Conservation (phyloP, 2,113 vertebrate genomes). For the Gambusia holbrooki region DNA sequence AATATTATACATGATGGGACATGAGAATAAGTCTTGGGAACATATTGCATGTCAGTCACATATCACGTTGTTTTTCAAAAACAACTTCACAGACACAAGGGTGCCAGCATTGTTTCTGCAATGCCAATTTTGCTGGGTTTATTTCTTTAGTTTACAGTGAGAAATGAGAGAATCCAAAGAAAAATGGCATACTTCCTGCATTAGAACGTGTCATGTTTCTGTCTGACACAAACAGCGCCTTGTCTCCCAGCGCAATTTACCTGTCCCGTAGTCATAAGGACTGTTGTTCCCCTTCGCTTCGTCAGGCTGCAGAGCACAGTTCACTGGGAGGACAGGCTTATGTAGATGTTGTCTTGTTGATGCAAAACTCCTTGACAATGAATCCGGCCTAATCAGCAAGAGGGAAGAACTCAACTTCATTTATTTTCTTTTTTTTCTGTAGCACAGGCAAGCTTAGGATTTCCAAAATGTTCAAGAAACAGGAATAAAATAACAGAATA, state of each 20-base stretch:
- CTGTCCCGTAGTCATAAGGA: conserved; percentile 70
- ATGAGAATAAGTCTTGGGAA: conserved; percentile 51
- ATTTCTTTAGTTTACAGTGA: conserved; percentile 63
- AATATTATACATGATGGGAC: conserved; percentile 60
- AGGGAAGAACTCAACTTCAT: background rate
- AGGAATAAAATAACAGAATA: conserved; percentile 15
- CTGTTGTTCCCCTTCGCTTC: conserved; percentile 71
- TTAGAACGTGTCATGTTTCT: conserved; percentile 69
- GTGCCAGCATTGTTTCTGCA: conserved; percentile 56
- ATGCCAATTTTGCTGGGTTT: conserved; percentile 47
- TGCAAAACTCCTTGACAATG: conserved; percentile 57
- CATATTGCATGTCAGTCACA: conserved; percentile 67
- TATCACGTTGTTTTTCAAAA: conserved; percentile 52
- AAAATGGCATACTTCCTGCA: conserved; percentile 68
- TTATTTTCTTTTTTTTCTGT: background rate
- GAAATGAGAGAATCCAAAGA: conserved; percentile 17
- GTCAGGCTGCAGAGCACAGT: conserved; percentile 71
- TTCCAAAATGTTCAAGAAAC: conserved; percentile 24
- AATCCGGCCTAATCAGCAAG: conserved; percentile 18
- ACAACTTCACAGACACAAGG: conserved; percentile 52
- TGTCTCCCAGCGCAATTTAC: conserved; percentile 68
- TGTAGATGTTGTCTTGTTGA: conserved; percentile 75
- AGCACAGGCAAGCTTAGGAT: conserved; percentile 6
- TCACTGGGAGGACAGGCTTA: conserved; percentile 80
- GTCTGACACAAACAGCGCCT: conserved; percentile 58